Percentiles rank a stretch among this genome's conserved stretches.
phyloP scores from a whole-genome alignment of 2,113 vertebrate species.

The Nibea albiflora region DNA sequence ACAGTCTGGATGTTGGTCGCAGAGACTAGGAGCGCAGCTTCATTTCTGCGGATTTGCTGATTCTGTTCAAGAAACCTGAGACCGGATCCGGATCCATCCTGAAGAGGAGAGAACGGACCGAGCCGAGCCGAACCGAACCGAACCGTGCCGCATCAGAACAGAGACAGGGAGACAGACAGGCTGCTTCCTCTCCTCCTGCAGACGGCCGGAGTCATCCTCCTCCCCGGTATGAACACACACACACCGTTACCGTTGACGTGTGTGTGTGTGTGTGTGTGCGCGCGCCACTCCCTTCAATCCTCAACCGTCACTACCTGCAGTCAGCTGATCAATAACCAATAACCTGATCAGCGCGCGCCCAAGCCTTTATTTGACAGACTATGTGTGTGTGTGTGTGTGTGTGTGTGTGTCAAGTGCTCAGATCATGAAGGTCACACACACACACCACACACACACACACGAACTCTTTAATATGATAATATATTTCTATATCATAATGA shows the following conservation, averaged over 20 bases:
- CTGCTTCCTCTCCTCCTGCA: conserved; percentile 40
- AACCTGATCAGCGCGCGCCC: background rate
- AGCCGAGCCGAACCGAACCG: background rate
- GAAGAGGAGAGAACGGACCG: background rate
- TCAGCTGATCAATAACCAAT: conserved; percentile 3
- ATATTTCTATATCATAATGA: too few species aligned
- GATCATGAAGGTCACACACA: conserved; percentile 1
- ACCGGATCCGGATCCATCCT: background rate
- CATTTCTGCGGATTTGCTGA: conserved; percentile 36
- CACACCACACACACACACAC: background rate
- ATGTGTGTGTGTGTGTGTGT: background rate
- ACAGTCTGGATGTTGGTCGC: conserved; percentile 25
- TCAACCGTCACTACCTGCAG: conserved; percentile 32
- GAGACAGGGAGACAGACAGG: conserved; percentile 2
- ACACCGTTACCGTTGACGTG: background rate
- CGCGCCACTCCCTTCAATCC: conserved; percentile 51
- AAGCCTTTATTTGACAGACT: background rate
- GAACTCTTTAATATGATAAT: too few species aligned
- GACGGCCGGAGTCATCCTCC: conserved; percentile 54
- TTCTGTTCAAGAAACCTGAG: background rate
- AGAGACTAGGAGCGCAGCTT: conserved; percentile 17
- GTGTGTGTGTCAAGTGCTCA: background rate
- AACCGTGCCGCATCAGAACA: background rate
- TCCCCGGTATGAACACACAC: conserved; percentile 47
- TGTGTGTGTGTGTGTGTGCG: background rate